Conservation (phyloP, 2,113 vertebrate species). For the Sylvilagus bachmani region DNA sequence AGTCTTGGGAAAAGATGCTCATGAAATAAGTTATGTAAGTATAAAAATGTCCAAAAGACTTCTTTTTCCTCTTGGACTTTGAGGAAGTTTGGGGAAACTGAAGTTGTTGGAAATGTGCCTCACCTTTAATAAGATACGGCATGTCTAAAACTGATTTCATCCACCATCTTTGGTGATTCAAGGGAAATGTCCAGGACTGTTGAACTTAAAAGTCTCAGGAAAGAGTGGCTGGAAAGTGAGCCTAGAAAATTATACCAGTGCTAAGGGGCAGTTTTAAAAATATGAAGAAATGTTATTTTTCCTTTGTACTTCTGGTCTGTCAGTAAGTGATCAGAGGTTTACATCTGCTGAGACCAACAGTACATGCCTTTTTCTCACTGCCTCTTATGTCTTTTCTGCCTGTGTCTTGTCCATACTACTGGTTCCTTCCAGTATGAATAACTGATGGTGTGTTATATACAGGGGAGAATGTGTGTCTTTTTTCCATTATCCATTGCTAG, state of each 20-base stretch:
- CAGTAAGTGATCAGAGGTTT: neutral
- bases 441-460: neutral
- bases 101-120: neutral
- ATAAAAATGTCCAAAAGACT: neutral
- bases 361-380: neutral
- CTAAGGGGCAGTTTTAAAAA: neutral
- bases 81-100: neutral
- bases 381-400: neutral
- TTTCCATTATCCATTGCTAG: neutral
- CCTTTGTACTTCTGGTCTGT: neutral
- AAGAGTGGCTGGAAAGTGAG: neutral
- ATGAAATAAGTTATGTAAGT: neutral
- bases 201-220: neutral
- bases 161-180: neutral
- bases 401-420: neutral
- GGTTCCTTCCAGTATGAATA: neutral
- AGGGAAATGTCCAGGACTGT: neutral
- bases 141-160: neutral
- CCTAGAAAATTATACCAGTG: neutral
- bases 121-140: neutral
- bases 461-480: neutral
- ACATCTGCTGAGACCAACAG: neutral
- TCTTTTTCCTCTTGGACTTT: neutral
- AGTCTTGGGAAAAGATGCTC: neutral
- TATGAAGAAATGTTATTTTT: neutral